Evolutionary conservation across 2,797 vertebrate genomes (phyloP).

Genomic region (Sebastes flavidus): DNA sequence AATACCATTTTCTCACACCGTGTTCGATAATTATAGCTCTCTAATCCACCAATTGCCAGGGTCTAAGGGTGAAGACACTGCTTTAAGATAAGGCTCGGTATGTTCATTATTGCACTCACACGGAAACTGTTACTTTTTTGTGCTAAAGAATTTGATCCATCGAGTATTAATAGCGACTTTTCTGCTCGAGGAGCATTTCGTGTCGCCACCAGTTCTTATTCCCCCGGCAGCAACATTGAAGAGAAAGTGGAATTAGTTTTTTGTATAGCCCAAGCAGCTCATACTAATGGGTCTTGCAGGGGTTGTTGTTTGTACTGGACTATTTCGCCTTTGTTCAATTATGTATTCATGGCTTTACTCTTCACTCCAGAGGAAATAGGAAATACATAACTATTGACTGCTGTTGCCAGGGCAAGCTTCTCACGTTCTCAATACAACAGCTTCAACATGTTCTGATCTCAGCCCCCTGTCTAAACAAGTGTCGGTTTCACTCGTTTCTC

Average conservation of each 20-base stretch:
- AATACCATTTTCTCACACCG: slow-evolving; percentile 73
- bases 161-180: slow-evolving; percentile 23
- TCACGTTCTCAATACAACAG: slow-evolving; percentile 58
- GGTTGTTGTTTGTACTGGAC: slow-evolving; percentile 69
- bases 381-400: slow-evolving; percentile 71
- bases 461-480: slow-evolving; percentile 61
- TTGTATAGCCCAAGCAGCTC: slow-evolving; percentile 69
- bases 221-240: slow-evolving; percentile 16
- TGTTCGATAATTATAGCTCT: slow-evolving; percentile 73
- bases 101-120: slow-evolving; percentile 55
- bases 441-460: slow-evolving; percentile 61
- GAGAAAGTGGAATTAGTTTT: slow-evolving; percentile 58
- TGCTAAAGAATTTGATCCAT: slow-evolving; percentile 17
- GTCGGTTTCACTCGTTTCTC: slow-evolving; percentile 62
- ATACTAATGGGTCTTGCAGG: slow-evolving; percentile 73
- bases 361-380: slow-evolving; percentile 64
- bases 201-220: slow-evolving; percentile 33
- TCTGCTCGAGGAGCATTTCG: slow-evolving; percentile 36
- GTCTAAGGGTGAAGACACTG: slow-evolving; percentile 54
- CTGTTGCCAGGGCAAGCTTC: slow-evolving; percentile 43
- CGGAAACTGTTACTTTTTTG: slow-evolving; percentile 25
- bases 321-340: slow-evolving; percentile 73
- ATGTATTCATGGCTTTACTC: slow-evolving; percentile 70
- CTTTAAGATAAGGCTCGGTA: slow-evolving; percentile 49
- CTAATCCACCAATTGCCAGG: slow-evolving; percentile 64